Conservation (phyloP, 2,797 vertebrate genomes). For the Pteronotus mesoamericanus region DNA sequence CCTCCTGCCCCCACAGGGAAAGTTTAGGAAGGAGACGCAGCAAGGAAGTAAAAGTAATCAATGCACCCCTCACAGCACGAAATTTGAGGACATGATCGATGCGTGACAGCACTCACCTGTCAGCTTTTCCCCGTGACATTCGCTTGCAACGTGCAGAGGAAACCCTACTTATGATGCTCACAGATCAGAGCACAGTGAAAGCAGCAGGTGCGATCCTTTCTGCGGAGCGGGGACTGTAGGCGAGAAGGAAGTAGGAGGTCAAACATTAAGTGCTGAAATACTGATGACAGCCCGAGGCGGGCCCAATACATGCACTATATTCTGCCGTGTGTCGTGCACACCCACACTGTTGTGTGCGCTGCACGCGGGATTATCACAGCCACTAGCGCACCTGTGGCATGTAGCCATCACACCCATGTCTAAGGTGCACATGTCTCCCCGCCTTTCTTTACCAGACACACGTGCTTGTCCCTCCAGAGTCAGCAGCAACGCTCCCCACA, state of each 20-base stretch:
- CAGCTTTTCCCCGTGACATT: slow-evolving; percentile 20
- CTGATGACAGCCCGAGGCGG: slow-evolving; percentile 50
- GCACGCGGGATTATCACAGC: no score
- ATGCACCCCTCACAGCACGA: background rate
- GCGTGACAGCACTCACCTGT: slow-evolving; percentile 21
- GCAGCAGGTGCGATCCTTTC: background rate
- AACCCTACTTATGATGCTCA: slow-evolving; percentile 1
- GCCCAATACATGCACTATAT: no score
- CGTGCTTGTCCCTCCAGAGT: background rate
- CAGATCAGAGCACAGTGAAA: slow-evolving; percentile 39
- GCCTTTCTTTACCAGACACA: background rate
- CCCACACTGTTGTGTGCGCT: no score
- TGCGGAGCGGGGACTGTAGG: slow-evolving; percentile 28
- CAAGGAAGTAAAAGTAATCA: slow-evolving; percentile 17
- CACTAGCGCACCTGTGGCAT: no score
- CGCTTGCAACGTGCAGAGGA: background rate
- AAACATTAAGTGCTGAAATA: slow-evolving; percentile 26
- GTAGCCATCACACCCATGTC: no score
- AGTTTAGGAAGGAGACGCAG: background rate
- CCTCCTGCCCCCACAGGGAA: background rate
- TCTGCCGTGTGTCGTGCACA: no score
- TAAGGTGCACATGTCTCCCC: background rate
- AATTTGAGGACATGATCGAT: slow-evolving; percentile 41
- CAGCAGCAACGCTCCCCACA: background rate
- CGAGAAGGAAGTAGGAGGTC: slow-evolving; percentile 69